phyloP scores from a whole-genome alignment of 2,888 invertebrate genomes.

The Nephrotoma flavescens region DNA sequence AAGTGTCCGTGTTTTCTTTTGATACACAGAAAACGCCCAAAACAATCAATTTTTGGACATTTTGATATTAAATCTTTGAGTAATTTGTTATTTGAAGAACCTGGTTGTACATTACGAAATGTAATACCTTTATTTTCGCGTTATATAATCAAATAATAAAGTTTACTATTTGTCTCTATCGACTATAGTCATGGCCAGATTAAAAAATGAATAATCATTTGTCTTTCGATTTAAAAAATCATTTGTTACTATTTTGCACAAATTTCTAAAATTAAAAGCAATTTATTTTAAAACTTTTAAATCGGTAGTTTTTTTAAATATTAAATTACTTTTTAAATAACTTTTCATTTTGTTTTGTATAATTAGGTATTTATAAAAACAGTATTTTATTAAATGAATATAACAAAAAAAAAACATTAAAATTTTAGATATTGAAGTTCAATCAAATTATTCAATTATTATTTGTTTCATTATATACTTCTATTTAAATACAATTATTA shows the following conservation, averaged over 20 bases:
- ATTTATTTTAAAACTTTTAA: not conserved
- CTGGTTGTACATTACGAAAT: no score
- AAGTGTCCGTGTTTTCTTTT: no score
- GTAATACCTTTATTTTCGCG: no score
- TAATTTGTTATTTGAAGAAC: no score
- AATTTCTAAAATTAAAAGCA: not conserved
- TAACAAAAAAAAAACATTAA: not conserved
- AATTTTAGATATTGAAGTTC: not conserved
- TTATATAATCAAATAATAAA: no score
- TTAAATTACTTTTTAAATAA: not conserved
- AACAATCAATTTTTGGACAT: no score
- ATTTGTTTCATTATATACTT: not conserved
- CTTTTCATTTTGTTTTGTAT: not conserved
- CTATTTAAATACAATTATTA: not conserved
- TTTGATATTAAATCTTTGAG: no score
- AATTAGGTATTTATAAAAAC: not conserved
- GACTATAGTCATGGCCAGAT: no score
- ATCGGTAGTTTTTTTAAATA: not conserved
- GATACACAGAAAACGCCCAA: no score
- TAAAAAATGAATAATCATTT: not conserved
- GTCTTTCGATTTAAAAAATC: not conserved
- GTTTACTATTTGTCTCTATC: no score
- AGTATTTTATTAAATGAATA: not conserved
- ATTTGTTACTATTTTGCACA: not conserved
- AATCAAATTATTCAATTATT: not conserved